Conservation (phyloP, 2,113 vertebrate species). For the Trochalopteron elliotii region DNA sequence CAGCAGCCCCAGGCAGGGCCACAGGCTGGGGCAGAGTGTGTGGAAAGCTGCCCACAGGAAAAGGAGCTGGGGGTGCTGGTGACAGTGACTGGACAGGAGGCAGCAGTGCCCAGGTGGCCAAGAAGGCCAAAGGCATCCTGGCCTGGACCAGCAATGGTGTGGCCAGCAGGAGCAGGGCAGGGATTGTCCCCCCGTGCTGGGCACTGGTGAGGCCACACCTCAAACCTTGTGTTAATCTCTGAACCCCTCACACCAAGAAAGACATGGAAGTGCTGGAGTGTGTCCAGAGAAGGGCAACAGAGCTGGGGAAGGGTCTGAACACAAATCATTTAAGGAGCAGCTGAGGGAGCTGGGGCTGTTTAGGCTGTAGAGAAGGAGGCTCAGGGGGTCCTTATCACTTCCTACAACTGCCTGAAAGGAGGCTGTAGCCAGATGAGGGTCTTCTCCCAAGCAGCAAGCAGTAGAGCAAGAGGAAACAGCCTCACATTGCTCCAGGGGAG, state of each 20-base stretch:
- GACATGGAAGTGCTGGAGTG: rapidly evolving
- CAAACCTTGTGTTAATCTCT: rapidly evolving
- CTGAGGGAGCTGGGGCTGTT: neutral
- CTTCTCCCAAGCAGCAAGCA: neutral
- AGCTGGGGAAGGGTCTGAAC: neutral
- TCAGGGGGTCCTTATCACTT: rapidly evolving
- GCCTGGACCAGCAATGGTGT: rapidly evolving
- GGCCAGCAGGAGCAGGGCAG: neutral
- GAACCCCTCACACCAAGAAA: rapidly evolving
- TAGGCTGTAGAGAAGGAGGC: neutral
- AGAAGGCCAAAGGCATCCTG: neutral
- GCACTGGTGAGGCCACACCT: rapidly evolving
- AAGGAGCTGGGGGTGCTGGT: neutral
- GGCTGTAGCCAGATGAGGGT: rapidly evolving
- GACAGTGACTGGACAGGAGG: neutral
- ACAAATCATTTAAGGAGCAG: rapidly evolving
- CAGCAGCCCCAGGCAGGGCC: neutral
- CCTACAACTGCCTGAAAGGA: neutral
- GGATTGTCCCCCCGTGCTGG: rapidly evolving
- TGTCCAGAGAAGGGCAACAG: rapidly evolving
- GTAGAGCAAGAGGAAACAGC: neutral
- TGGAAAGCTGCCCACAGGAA: neutral
- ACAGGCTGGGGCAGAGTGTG: neutral
- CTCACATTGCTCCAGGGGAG: neutral
- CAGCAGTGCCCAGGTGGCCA: no score